These are phyloP conservation scores for Raja brachyura DNA, from an alignment of 2,113 vertebrate genomes.

Conservation along the genomic window DNA sequence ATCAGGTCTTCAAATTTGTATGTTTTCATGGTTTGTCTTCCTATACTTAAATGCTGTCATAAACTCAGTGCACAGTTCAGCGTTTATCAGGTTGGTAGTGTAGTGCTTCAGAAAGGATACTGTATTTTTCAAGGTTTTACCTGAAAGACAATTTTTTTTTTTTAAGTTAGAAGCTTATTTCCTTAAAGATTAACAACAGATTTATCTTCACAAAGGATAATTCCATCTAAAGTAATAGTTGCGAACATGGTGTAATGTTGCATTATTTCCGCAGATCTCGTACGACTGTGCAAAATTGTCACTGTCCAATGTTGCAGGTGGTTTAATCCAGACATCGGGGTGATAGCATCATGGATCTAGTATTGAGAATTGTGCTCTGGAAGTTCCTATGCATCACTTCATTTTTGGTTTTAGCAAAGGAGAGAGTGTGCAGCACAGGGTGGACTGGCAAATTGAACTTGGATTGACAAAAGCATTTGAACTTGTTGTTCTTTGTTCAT, in stretches of 20 bases:
- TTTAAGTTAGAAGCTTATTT: background rate
- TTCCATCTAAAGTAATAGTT: background rate
- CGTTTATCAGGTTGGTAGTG: background rate
- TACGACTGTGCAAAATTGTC: background rate
- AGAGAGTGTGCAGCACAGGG: background rate
- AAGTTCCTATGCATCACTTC: constrained; percentile 31
- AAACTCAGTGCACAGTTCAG: background rate
- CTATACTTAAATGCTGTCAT: background rate
- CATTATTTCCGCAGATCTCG: background rate
- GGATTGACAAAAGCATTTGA: background rate
- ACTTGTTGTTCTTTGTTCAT: background rate
- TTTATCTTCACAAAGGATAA: background rate
- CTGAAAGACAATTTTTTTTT: background rate
- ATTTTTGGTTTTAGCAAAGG: background rate
- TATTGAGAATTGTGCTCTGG: background rate
- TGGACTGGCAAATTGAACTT: background rate
- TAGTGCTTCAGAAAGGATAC: background rate
- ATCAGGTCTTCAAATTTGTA: background rate
- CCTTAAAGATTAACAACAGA: background rate
- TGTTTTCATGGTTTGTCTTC: background rate
- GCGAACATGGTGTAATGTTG: background rate
- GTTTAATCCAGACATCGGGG: background rate
- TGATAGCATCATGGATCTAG: background rate
- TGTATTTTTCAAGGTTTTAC: background rate
- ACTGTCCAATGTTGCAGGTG: background rate